phyloP scores from a whole-genome alignment of 2,888 invertebrate genomes.

The Hemicrepidius hirtus region DNA sequence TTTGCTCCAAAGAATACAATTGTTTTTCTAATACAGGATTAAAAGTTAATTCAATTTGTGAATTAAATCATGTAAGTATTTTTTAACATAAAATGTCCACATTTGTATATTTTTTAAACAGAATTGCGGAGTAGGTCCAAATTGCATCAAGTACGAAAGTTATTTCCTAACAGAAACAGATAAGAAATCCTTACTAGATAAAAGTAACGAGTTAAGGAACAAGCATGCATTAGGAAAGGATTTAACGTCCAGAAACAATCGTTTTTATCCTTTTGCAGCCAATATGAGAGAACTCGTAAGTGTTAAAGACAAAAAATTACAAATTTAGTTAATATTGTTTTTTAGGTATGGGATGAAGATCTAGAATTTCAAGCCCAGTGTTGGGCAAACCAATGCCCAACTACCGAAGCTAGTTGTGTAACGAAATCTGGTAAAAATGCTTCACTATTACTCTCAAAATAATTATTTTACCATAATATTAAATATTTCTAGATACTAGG shows the following conservation, averaged over 20 bases:
- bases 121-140: background rate
- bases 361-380: conserved; percentile 68
- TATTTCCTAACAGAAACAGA: background rate
- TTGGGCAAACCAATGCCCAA: conserved; percentile 67
- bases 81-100: no score
- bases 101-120: no score
- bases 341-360: conserved; percentile 64
- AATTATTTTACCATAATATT: no score
- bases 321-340: no score
- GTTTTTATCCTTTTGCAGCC: background rate
- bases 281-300: conserved; percentile 12
- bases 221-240: background rate
- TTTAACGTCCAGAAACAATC: background rate
- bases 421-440: conserved; percentile 1
- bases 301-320: no score
- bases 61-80: no score
- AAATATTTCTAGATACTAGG: no score
- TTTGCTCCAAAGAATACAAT: no score
- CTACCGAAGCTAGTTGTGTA: background rate
- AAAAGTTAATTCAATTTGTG: no score
- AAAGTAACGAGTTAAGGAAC: background rate
- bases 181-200: background rate
- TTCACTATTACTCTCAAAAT: no score
- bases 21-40: no score
- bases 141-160: background rate